These are phyloP conservation scores for Enoplosus armatus DNA, from an alignment of 2,797 vertebrate species.

Conservation along the genomic window DNA sequence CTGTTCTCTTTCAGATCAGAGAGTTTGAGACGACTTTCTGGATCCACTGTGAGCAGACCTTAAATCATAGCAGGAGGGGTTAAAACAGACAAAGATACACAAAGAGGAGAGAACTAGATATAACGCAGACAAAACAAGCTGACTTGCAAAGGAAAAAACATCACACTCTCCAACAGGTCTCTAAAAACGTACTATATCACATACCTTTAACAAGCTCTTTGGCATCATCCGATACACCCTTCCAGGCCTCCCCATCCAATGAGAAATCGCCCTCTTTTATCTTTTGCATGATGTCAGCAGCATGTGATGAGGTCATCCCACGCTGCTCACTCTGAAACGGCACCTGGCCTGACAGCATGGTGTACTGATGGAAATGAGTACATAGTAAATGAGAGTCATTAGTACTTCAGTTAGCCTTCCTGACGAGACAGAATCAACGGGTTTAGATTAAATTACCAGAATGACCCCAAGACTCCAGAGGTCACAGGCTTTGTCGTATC, in stretches of 20 bases:
- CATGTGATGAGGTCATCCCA: slow-evolving; percentile 89
- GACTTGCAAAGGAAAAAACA: background rate
- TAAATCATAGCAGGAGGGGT: slow-evolving; percentile 18
- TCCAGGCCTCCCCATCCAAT: slow-evolving; percentile 93
- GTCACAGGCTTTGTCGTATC: slow-evolving; percentile 94
- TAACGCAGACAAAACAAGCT: background rate
- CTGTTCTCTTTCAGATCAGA: slow-evolving; percentile 90
- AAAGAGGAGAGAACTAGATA: background rate
- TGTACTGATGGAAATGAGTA: slow-evolving; percentile 85
- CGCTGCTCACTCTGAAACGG: slow-evolving; percentile 91
- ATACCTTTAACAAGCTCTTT: slow-evolving; percentile 94
- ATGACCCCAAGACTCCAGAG: slow-evolving; percentile 97
- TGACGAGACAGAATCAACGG: background rate
- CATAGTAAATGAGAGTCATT: slow-evolving; percentile 43
- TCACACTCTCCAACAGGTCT: background rate
- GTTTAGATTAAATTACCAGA: slow-evolving; percentile 83
- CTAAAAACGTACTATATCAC: slow-evolving; percentile 5
- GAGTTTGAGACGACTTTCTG: slow-evolving; percentile 90
- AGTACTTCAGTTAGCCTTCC: slow-evolving; percentile 17
- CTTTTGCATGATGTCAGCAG: slow-evolving; percentile 94
- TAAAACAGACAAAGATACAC: background rate
- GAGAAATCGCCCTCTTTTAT: slow-evolving; percentile 95
- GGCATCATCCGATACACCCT: slow-evolving; percentile 92
- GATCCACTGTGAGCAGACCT: slow-evolving; percentile 93
- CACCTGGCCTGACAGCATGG: slow-evolving; percentile 95